phyloP scores from a whole-genome alignment of 2,888 invertebrate species.

The Eristalinus aeneus region DNA sequence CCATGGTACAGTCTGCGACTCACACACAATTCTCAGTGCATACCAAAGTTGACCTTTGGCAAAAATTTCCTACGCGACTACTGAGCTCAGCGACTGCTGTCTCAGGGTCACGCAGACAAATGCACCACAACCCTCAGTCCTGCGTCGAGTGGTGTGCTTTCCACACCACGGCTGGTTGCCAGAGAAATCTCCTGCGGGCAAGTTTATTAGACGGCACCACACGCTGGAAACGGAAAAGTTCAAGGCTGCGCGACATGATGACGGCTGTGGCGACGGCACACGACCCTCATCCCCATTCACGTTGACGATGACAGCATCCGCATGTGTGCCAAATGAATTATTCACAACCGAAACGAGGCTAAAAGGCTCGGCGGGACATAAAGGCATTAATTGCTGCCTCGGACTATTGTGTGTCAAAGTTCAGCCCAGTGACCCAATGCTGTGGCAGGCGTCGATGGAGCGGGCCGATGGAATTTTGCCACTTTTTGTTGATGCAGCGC shows the following conservation, averaged over 20 bases:
- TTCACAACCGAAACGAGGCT: constrained; percentile 20
- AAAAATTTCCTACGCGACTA: not conserved
- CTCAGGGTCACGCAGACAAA: not conserved
- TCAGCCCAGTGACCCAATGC: not conserved
- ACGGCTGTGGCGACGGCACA: not conserved
- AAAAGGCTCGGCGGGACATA: constrained; percentile 7
- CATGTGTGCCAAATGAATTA: constrained; percentile 40
- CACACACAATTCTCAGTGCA: not conserved
- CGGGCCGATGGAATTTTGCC: not conserved
- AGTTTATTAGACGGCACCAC: constrained; percentile 45
- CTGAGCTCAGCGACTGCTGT: not conserved
- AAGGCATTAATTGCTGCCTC: not conserved
- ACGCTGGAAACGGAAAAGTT: constrained; percentile 23
- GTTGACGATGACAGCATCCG: constrained; percentile 6
- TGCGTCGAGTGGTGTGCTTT: too few species aligned
- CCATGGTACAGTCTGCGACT: too few species aligned
- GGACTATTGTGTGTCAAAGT: not conserved
- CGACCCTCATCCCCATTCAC: not conserved
- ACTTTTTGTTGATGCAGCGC: not conserved
- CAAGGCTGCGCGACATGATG: constrained; percentile 36
- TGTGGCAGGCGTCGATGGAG: not conserved
- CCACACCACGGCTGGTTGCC: not conserved
- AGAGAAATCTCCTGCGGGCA: constrained; percentile 1
- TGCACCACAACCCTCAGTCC: not conserved
- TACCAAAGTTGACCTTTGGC: not conserved